phyloP scores from a whole-genome alignment of 37 sponge, comb jelly and placozoan genomes.

The Corticium candelabrum region DNA sequence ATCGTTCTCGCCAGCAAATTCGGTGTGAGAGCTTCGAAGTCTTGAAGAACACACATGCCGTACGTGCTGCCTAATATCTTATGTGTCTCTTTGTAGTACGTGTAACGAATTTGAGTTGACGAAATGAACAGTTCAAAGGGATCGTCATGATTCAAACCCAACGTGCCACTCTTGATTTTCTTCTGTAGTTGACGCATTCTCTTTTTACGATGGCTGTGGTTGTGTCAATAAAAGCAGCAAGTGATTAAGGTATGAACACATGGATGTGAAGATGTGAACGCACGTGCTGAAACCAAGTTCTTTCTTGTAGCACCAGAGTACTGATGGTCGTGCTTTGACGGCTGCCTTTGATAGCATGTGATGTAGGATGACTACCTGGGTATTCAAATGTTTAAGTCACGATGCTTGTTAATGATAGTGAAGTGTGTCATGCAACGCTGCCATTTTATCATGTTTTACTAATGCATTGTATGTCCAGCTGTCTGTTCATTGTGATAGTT shows the following conservation, averaged over 20 bases:
- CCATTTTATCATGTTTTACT: no score
- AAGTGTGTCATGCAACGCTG: no score
- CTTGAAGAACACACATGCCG: slow-evolving; percentile 96
- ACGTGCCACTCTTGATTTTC: slow-evolving; percentile 70
- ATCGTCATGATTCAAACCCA: slow-evolving; percentile 73
- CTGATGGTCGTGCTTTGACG: slow-evolving; percentile 65
- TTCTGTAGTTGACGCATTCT: slow-evolving; percentile 84
- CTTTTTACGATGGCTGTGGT: slow-evolving; percentile 91
- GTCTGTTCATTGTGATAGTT: no score
- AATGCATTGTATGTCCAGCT: no score
- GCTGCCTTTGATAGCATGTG: slow-evolving; percentile 77
- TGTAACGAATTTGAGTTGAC: slow-evolving; percentile 81
- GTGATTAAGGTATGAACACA: not conserved
- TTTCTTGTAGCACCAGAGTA: slow-evolving; percentile 99
- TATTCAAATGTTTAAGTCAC: no score
- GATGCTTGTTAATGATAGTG: no score
- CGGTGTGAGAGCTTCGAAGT: slow-evolving; percentile 96
- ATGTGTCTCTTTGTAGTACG: slow-evolving; percentile 90
- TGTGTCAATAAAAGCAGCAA: no score
- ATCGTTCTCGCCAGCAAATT: slow-evolving; percentile 92
- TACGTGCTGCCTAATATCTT: slow-evolving; percentile 93
- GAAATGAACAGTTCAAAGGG: slow-evolving; percentile 94
- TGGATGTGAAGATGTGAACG: not conserved
- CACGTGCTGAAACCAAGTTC: slow-evolving; percentile 94
- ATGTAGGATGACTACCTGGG: slow-evolving; percentile 87